Conservation (phyloP, 2,888 invertebrate genomes). For the Megalurothrips usitatus region DNA sequence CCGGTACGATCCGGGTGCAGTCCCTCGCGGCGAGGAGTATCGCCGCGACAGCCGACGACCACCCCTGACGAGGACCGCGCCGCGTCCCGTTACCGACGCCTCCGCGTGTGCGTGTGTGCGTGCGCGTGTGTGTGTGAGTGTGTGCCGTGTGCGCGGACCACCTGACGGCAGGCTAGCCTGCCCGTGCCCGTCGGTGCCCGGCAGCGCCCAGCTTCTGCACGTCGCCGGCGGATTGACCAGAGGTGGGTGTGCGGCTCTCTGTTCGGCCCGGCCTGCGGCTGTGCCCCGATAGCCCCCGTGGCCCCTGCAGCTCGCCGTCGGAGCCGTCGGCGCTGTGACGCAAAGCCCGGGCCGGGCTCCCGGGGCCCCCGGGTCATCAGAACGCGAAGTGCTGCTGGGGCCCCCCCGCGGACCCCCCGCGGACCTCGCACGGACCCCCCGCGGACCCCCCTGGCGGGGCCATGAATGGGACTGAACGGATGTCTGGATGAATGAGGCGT, state of each 20-base stretch:
- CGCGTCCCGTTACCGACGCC: too few relatives aligned
- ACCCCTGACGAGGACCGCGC: too few relatives aligned
- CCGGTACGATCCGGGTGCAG: not conserved
- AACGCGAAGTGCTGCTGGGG: too few relatives aligned
- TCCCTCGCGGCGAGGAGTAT: not conserved
- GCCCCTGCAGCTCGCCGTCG: not conserved
- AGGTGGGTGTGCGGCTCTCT: too few relatives aligned
- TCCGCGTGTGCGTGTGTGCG: too few relatives aligned
- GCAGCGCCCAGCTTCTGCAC: not conserved
- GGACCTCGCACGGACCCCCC: not conserved
- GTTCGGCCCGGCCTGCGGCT: too few relatives aligned
- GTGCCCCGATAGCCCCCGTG: not conserved
- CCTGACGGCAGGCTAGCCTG: not conserved
- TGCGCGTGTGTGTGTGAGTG: not conserved
- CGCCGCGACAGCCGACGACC: too few relatives aligned
- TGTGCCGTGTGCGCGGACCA: not conserved
- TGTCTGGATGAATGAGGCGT: not conserved
- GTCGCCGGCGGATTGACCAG: not conserved
- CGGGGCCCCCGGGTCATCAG: too few relatives aligned
- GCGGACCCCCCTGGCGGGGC: not conserved
- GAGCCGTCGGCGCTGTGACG: not conserved
- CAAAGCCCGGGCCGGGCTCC: too few relatives aligned
- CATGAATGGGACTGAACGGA: not conserved
- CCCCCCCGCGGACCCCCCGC: not conserved
- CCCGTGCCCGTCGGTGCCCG: not conserved